Percentiles rank a stretch among this genome's conserved stretches.
phyloP scores from a whole-genome alignment of 2,888 invertebrate genomes.

The Brachyptera putata region DNA sequence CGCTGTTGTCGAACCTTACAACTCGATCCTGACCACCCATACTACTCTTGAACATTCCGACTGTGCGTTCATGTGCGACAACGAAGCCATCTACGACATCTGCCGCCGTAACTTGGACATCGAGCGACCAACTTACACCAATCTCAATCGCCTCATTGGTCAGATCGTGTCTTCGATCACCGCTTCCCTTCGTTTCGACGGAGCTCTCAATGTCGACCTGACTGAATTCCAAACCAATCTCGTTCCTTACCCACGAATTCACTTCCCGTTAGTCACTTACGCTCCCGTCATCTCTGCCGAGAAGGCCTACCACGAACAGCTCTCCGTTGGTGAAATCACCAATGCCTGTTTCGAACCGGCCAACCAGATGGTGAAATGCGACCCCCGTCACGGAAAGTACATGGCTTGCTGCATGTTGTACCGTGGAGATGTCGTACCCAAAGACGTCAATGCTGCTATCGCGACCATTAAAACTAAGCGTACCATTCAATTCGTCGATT shows the following conservation, averaged over 20 bases:
- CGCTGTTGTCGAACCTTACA: conserved; percentile 54
- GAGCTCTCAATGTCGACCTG: conserved; percentile 58
- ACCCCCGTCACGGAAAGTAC: conserved; percentile 41
- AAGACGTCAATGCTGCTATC: conserved; percentile 41
- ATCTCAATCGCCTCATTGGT: conserved; percentile 58
- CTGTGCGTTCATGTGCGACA: conserved; percentile 58
- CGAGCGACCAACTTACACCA: conserved; percentile 56
- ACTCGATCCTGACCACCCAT: conserved; percentile 56
- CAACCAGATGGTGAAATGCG: conserved; percentile 46
- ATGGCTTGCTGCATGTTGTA: conserved; percentile 41
- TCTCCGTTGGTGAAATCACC: conserved; percentile 49
- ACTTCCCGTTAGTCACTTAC: conserved; percentile 55
- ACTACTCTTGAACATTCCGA: conserved; percentile 60
- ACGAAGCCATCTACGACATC: conserved; percentile 52
- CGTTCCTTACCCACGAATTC: conserved; percentile 61
- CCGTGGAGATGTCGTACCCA: conserved; percentile 43
- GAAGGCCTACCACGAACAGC: conserved; percentile 50
- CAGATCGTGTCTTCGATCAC: conserved; percentile 57
- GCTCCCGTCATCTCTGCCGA: conserved; percentile 49
- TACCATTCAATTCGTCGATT: conserved; percentile 50
- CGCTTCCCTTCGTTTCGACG: conserved; percentile 57
- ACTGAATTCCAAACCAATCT: conserved; percentile 58
- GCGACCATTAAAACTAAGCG: conserved; percentile 35
- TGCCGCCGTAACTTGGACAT: conserved; percentile 56
- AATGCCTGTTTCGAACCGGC: conserved; percentile 53